These are phyloP conservation scores for Pteria penguin DNA, from an alignment of 2,888 invertebrate genomes.

Conservation along the genomic window DNA sequence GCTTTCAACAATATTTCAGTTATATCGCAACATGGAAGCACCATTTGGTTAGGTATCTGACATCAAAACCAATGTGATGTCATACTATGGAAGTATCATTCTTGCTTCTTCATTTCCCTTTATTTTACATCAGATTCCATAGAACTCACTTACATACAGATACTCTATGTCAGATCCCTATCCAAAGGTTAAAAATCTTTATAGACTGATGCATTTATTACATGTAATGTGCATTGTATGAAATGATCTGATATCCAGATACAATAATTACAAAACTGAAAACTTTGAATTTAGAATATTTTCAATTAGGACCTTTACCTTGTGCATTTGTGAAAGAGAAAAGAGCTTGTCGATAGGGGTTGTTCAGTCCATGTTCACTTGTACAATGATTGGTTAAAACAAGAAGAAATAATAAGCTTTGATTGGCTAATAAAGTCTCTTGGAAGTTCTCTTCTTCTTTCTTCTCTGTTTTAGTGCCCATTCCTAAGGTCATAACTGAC, in stretches of 20 bases:
- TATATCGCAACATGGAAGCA: no score
- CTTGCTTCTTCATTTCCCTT: no score
- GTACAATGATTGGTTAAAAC: constrained; percentile 95
- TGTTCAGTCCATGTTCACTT: constrained; percentile 80
- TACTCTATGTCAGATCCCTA: no score
- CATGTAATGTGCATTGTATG: neutral
- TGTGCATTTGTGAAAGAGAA: constrained; percentile 90
- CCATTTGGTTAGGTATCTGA: no score
- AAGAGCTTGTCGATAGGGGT: constrained; percentile 92
- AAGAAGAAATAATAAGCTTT: constrained; percentile 92
- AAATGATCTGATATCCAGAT: neutral
- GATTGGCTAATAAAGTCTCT: constrained; percentile 87
- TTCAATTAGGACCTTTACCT: no score
- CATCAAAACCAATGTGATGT: no score
- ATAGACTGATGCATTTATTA: no score
- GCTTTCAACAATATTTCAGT: no score
- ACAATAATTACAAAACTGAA: neutral
- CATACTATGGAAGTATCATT: no score
- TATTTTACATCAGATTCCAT: no score
- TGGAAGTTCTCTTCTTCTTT: constrained; percentile 74
- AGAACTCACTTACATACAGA: no score
- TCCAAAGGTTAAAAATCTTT: no score
- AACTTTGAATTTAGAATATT: neutral
- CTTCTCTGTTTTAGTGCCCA: constrained; percentile 72
- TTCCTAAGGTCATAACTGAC: constrained; percentile 80